Base-by-base conservation (phyloP, 2,113 vertebrate genomes). In the Plotosus lineatus region DNA sequence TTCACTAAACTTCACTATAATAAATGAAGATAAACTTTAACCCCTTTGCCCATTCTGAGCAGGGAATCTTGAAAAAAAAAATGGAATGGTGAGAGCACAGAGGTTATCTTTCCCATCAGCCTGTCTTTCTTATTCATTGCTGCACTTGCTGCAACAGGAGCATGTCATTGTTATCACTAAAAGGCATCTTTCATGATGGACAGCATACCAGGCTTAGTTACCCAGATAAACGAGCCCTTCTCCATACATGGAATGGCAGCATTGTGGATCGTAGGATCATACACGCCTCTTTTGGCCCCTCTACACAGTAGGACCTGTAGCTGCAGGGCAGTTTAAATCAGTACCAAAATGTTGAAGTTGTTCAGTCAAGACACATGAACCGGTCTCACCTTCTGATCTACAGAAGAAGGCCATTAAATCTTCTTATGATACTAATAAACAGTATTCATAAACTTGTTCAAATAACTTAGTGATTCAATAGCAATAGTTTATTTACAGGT, bases 61-160 rank as follows among this genome's bases (percentile, higher is more conserved):
- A 33, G 79, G 17, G 9, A 71, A 46, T 53, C 71, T 48, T 53
- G 31, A 1, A 31, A 36, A 53, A 1, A 31, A 36, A 53, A 33
- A 15, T 79, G 50, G 36, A 69, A 69, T 69, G 63, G 8, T 69
- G n/a, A 51, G 3, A 79, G 63, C 63, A 53, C 38, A 80, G 53
- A 84, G 68, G 81, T 87, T 85, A 84, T 87, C 87, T 80, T 51
- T n/a, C 38, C 55, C 58, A 82, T 84, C 83, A 53, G 80, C 56
- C 82, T 53, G 65, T 73, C 19, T 33, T 80, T 53, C 46, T 74
- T 23, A 53, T 4, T 53, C 74, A 4, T 48, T 46, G 23, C 61
- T 51, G 46, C 78, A 63, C 75, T 74, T 84, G 71, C 76, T 72
- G 82, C 84, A 78, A 75, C 86, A 82, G 81, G n/a, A 87, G 80